Conservation (phyloP, 2,797 vertebrate genomes). For the Cottoperca gobio region DNA sequence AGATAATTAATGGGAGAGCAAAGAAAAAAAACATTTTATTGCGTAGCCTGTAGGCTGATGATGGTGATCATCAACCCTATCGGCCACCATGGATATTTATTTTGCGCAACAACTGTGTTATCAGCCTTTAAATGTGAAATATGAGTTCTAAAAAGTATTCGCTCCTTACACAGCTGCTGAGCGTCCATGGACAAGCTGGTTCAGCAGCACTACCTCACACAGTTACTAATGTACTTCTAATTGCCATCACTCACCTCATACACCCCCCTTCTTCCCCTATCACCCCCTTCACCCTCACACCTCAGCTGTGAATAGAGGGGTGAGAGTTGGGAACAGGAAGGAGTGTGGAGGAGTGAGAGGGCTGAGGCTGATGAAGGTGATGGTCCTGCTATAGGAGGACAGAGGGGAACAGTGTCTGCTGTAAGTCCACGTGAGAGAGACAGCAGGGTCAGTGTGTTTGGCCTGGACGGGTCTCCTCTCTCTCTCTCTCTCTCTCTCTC, state of each 20-base stretch:
- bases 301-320: constrained; percentile 38
- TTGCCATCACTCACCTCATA: constrained; percentile 53
- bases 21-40: too few species aligned
- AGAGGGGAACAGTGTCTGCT: constrained; percentile 81
- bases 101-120: too few species aligned
- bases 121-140: neutral
- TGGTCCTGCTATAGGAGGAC: constrained; percentile 56
- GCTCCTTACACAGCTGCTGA: too few species aligned
- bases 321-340: constrained; percentile 46
- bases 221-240: constrained; percentile 60
- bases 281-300: constrained; percentile 47
- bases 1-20: too few species aligned
- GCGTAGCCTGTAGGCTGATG: too few species aligned
- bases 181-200: neutral
- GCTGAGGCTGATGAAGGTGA: constrained; percentile 63
- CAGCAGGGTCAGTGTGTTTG: constrained; percentile 84
- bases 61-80: neutral
- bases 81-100: too few species aligned
- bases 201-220: constrained; percentile 35
- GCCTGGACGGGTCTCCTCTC: constrained; percentile 61
- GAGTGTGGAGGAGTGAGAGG: constrained; percentile 37
- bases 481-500: constrained; percentile 45
- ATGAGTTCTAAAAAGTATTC: neutral
- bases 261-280: neutral
- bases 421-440: constrained; percentile 76